phyloP scores from a whole-genome alignment of 1,140 invertebrate species.

The Muscidifurax raptorellus region DNA sequence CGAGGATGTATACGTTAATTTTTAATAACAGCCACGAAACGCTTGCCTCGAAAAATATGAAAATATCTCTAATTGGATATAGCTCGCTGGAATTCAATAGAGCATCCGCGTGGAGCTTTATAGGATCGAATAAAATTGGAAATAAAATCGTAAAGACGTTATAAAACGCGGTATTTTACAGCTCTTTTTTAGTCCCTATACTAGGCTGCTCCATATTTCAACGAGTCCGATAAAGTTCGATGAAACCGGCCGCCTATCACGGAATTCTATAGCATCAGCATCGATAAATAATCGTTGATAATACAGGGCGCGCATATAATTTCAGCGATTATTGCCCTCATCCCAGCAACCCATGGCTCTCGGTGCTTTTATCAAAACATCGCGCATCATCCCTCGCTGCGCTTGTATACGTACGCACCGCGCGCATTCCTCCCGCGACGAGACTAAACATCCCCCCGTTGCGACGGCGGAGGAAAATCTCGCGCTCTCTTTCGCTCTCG shows the following conservation, averaged over 20 bases:
- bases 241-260: too few relatives aligned
- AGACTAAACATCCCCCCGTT: slow-evolving; percentile 46
- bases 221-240: too few relatives aligned
- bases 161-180: not conserved
- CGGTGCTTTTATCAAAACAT: slow-evolving; percentile 36
- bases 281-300: too few relatives aligned
- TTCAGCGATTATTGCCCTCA: too few relatives aligned
- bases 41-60: too few relatives aligned
- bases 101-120: not conserved
- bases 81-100: not conserved
- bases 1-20: too few relatives aligned
- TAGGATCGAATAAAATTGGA: not conserved
- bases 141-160: not conserved
- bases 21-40: too few relatives aligned
- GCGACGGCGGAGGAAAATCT: slow-evolving; percentile 17
- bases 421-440: slow-evolving; percentile 20
- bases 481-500: not conserved
- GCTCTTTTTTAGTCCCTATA: too few relatives aligned
- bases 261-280: too few relatives aligned
- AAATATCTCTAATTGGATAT: not conserved
- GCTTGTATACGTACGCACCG: not conserved
- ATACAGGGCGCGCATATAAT: too few relatives aligned
- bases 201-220: too few relatives aligned
- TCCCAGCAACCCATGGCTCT: too few relatives aligned
- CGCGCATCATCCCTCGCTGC: slow-evolving; percentile 37